Conservation (phyloP, 2,888 invertebrate genomes). For the Lasioglossum morio region DNA sequence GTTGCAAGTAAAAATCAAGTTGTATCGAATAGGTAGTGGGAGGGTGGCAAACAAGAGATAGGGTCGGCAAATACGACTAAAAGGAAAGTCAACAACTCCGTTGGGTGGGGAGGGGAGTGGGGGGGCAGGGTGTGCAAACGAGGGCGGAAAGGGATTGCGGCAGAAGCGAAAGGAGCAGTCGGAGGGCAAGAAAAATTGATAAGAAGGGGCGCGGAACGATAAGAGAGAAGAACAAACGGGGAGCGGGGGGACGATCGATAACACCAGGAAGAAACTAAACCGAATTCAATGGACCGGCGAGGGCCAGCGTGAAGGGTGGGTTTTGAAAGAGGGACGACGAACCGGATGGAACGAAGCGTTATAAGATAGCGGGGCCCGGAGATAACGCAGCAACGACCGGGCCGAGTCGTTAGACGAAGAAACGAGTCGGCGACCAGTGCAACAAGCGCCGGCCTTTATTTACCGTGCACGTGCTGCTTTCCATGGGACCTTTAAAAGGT, state of each 20-base stretch:
- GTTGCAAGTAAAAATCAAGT: constrained; percentile 42
- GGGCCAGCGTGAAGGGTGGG: not conserved
- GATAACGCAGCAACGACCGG: constrained; percentile 33
- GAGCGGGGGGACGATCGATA: constrained; percentile 31
- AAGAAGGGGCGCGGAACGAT: constrained; percentile 28
- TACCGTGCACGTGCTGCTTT: constrained; percentile 46
- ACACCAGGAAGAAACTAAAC: constrained; percentile 33
- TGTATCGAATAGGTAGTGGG: constrained; percentile 13
- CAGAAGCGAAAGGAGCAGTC: not conserved
- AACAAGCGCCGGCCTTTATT: constrained; percentile 46
- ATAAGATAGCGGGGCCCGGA: constrained; percentile 9
- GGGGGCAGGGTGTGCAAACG: constrained; percentile 28
- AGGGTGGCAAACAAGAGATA: constrained; percentile 22
- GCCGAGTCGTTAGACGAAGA: constrained; percentile 29
- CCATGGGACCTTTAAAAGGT: constrained; percentile 60
- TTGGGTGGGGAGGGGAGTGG: too few relatives aligned
- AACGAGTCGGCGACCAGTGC: constrained; percentile 35
- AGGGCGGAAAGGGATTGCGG: constrained; percentile 30
- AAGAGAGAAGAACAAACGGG: constrained; percentile 37
- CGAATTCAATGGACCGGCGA: constrained; percentile 43
- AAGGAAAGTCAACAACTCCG: constrained; percentile 50
- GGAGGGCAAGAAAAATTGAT: constrained; percentile 37
- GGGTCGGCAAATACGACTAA: constrained; percentile 46
- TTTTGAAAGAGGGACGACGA: constrained; percentile 1
- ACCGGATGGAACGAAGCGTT: not conserved